Conservation (phyloP, 2,113 vertebrate genomes). For the Platysteira castanea region DNA sequence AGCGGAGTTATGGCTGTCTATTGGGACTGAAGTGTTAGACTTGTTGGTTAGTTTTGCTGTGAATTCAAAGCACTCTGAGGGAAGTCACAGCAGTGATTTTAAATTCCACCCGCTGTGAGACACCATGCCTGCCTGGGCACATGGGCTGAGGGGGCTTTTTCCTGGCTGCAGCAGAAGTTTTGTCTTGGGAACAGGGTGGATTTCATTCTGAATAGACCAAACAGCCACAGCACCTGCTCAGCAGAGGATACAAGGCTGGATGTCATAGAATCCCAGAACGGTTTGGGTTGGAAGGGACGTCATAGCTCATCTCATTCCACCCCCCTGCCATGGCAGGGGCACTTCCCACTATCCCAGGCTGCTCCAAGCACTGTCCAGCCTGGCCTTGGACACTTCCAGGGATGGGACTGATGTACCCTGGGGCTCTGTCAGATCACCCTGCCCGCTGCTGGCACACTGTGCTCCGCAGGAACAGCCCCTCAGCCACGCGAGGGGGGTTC, state of each 20-base stretch:
- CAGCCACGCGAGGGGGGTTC: fast-evolving
- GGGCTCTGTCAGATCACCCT: background rate
- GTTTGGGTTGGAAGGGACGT: background rate
- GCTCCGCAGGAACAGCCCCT: fast-evolving
- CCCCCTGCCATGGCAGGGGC: background rate
- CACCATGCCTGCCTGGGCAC: background rate
- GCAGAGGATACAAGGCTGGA: background rate
- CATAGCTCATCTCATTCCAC: background rate
- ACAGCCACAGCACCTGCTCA: background rate
- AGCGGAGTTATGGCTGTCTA: slow-evolving; percentile 62
- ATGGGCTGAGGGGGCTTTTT: background rate
- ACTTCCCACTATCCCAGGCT: fast-evolving
- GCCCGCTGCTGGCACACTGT: fast-evolving
- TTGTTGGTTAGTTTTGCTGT: background rate
- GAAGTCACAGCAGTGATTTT: background rate
- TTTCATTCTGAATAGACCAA: background rate
- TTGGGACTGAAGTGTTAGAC: slow-evolving; percentile 43
- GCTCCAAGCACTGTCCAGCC: background rate
- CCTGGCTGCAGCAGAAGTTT: background rate
- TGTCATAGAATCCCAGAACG: background rate
- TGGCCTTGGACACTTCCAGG: background rate
- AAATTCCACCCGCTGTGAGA: background rate
- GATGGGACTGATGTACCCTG: background rate
- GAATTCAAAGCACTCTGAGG: background rate
- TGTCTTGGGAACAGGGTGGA: background rate